Percentiles rank a stretch among this genome's conserved stretches.
These are phyloP conservation scores for Leptoteleia sp. DNA, from an alignment of 1,140 invertebrate species.

Conservation along the genomic window DNA sequence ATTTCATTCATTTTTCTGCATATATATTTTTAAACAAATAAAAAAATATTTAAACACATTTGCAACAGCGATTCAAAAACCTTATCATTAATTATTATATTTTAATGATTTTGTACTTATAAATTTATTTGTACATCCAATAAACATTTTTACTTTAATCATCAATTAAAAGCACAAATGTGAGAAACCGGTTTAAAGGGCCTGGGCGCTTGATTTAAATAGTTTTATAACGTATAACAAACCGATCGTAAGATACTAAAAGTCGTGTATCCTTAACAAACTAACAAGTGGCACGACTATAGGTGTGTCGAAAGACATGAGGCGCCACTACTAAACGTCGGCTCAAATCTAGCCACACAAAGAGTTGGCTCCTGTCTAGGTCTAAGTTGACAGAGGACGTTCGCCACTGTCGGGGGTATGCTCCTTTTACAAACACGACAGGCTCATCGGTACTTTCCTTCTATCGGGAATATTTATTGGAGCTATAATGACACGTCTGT, in stretches of 20 bases:
- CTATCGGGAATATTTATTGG: constrained; percentile 16
- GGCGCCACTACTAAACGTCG: constrained; percentile 48
- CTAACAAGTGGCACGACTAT: constrained; percentile 19
- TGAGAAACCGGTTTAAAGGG: too few species aligned
- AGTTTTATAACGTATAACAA: constrained; percentile 15
- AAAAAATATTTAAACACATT: too few species aligned
- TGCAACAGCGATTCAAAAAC: too few species aligned
- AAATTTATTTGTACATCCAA: too few species aligned
- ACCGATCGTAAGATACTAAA: constrained; percentile 21
- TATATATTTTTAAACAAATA: too few species aligned
- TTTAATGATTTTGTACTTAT: too few species aligned
- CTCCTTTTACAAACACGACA: constrained; percentile 22
- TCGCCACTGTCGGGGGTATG: constrained; percentile 7
- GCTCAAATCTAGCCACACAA: constrained; percentile 35
- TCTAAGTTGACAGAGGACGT: constrained; percentile 36
- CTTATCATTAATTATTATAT: too few species aligned
- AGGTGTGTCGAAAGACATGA: constrained; percentile 25
- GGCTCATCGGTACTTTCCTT: constrained; percentile 41
- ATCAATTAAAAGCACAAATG: too few species aligned
- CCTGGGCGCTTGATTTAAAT: constrained; percentile 13
- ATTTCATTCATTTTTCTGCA: too few species aligned
- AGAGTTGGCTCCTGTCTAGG: constrained; percentile 45
- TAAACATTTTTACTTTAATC: too few species aligned
- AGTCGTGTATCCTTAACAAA: constrained; percentile 34
- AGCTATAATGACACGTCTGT: constrained; percentile 3